Evolutionary conservation across 2,888 invertebrate genomes (phyloP).

Genomic region (Trichacis sp.): DNA sequence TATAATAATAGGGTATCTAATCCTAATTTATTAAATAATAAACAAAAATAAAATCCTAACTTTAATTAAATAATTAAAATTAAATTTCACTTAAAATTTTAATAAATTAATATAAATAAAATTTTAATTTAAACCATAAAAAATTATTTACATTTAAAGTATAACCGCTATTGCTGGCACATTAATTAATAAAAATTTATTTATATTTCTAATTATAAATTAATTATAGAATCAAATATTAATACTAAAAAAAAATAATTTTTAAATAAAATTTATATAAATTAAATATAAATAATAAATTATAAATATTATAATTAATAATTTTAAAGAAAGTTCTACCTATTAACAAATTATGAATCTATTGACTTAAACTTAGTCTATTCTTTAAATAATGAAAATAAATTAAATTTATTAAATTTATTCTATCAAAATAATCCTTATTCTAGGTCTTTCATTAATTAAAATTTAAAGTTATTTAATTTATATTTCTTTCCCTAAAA

Average conservation of each 20-base stretch:
- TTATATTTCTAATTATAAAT: constrained; percentile 74
- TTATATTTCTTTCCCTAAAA: too few species aligned
- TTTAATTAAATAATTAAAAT: constrained; percentile 68
- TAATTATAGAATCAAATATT: constrained; percentile 59
- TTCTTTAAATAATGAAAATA: constrained; percentile 14
- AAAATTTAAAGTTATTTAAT: too few species aligned
- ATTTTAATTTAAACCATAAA: constrained; percentile 79
- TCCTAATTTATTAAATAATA: constrained; percentile 67
- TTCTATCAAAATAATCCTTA: constrained; percentile 27
- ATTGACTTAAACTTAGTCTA: constrained; percentile 34
- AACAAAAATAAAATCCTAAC: too few species aligned
- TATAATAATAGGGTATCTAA: constrained; percentile 72
- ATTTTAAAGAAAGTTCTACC: constrained; percentile 35
- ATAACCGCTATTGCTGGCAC: constrained; percentile 70
- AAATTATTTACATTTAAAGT: constrained; percentile 65
- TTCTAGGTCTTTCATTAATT: constrained; percentile 16
- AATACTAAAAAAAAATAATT: constrained; percentile 24
- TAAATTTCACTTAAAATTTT: constrained; percentile 67
- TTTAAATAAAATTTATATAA: constrained; percentile 41
- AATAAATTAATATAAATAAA: constrained; percentile 74
- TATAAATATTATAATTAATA: constrained; percentile 42
- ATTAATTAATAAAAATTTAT: constrained; percentile 75
- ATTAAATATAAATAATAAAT: constrained; percentile 57
- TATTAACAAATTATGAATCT: constrained; percentile 32
- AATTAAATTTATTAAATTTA: constrained; percentile 11